phyloP scores from a whole-genome alignment of 2,888 invertebrate genomes.

The Biston betularia region DNA sequence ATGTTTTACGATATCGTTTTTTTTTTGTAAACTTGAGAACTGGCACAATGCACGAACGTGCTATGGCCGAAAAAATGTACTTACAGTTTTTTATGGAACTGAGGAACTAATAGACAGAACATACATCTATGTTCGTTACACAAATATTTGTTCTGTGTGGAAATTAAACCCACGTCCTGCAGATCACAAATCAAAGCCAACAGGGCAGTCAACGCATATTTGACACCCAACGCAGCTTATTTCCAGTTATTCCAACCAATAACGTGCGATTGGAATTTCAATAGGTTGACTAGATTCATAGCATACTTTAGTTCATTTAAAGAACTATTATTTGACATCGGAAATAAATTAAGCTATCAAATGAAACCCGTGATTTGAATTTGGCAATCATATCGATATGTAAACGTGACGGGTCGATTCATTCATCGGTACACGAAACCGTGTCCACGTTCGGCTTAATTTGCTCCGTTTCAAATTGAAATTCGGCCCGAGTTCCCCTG shows the following conservation, averaged over 20 bases:
- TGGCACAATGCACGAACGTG: too few species aligned
- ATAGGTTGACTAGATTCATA: slow-evolving; percentile 26
- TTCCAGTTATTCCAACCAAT: slow-evolving; percentile 22
- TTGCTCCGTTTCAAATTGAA: slow-evolving; percentile 68
- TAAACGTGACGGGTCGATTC: slow-evolving; percentile 39
- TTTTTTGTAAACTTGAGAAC: too few species aligned
- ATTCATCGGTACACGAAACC: slow-evolving; percentile 53
- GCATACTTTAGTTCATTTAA: slow-evolving; percentile 32
- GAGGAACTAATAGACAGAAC: too few species aligned
- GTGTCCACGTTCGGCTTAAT: slow-evolving; percentile 62
- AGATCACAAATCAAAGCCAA: too few species aligned
- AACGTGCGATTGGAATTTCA: slow-evolving; percentile 27
- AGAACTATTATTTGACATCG: slow-evolving; percentile 24
- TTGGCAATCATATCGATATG: slow-evolving; percentile 36
- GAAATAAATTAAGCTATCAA: slow-evolving; percentile 32
- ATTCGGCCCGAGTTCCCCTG: slow-evolving; percentile 72
- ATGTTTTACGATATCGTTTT: too few species aligned
- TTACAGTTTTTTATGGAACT: too few species aligned
- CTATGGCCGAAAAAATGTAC: too few species aligned
- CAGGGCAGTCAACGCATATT: not conserved
- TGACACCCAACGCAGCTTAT: slow-evolving; percentile 3
- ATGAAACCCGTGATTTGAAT: slow-evolving; percentile 38
- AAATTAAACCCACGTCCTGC: too few species aligned
- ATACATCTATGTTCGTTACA: too few species aligned
- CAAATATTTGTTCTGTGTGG: too few species aligned